These are phyloP conservation scores for Corvus moneduloides DNA, from an alignment of 2,113 vertebrate genomes.

Conservation along the genomic window DNA sequence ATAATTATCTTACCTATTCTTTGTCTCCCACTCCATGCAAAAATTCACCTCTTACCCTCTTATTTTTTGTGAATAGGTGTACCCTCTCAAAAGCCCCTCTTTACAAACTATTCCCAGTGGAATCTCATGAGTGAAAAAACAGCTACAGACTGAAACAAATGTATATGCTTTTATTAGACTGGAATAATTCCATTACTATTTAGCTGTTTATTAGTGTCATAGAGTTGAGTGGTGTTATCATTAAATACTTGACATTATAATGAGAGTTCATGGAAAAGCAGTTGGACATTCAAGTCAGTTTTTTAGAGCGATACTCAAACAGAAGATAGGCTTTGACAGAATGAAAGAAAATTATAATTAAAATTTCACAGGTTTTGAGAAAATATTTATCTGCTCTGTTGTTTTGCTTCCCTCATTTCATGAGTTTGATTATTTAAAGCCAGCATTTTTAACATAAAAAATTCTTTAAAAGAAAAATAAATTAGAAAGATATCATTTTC, in stretches of 20 bases:
- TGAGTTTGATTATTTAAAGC: background rate
- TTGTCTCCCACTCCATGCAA: background rate
- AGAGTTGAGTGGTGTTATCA: background rate
- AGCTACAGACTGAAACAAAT: background rate
- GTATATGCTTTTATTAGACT: background rate
- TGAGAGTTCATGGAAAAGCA: background rate
- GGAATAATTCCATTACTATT: background rate
- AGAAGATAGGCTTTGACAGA: background rate
- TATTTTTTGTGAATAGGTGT: background rate
- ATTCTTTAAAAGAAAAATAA: background rate
- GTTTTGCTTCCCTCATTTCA: background rate
- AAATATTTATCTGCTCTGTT: background rate
- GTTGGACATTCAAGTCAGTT: background rate
- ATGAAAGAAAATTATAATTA: background rate
- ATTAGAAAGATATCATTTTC: background rate
- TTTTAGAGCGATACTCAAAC: background rate
- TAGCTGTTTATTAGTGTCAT: background rate
- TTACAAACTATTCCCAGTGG: background rate
- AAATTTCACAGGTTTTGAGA: background rate
- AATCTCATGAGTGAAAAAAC: background rate
- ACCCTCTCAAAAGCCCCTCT: background rate
- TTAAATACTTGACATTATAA: background rate
- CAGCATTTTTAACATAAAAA: background rate
- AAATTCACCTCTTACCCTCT: background rate
- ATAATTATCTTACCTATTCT: background rate